These are phyloP conservation scores for Standfussiana lucernea DNA, from an alignment of 2,888 invertebrate species.

Conservation along the genomic window DNA sequence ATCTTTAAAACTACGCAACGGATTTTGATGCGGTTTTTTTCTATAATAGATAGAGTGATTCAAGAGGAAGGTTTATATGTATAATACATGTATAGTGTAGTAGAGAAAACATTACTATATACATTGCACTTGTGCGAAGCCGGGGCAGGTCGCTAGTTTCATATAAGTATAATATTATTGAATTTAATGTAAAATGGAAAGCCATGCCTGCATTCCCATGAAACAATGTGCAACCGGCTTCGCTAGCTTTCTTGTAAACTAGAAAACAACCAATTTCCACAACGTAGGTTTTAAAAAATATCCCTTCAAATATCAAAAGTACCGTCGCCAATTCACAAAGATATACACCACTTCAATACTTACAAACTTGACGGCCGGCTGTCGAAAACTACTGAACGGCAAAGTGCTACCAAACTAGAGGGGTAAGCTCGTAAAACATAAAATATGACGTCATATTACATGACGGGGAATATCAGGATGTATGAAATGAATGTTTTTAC, in stretches of 20 bases:
- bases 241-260: not conserved
- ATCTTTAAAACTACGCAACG: too few relatives aligned
- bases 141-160: too few relatives aligned
- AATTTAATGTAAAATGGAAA: too few relatives aligned
- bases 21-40: too few relatives aligned
- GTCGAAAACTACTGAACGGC: constrained; percentile 54
- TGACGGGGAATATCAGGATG: constrained; percentile 58
- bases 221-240: not conserved
- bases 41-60: too few relatives aligned
- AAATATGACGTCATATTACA: constrained; percentile 67
- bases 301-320: not conserved
- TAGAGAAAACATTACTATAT: too few relatives aligned
- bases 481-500: constrained; percentile 69
- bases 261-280: not conserved
- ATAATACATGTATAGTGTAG: too few relatives aligned
- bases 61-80: too few relatives aligned
- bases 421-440: constrained; percentile 63
- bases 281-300: not conserved
- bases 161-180: too few relatives aligned
- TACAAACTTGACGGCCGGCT: constrained; percentile 53
- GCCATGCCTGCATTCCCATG: too few relatives aligned
- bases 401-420: constrained; percentile 55
- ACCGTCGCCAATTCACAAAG: constrained; percentile 35
- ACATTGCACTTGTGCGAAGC: too few relatives aligned
- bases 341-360: constrained; percentile 55